Base-by-base conservation (phyloP, 2,888 invertebrate species). In the Smittia sp. region DNA sequence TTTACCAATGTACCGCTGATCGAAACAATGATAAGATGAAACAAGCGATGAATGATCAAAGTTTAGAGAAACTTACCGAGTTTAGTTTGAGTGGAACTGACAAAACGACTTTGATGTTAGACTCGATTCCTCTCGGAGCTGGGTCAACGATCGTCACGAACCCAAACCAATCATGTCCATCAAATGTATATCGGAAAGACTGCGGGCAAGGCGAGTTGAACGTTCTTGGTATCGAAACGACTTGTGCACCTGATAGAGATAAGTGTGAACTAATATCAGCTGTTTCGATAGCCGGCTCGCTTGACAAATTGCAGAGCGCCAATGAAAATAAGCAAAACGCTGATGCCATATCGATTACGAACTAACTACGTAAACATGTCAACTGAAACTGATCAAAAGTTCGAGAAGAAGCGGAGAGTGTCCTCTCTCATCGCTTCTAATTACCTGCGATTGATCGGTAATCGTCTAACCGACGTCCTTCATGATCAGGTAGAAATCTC, bases 1-100 rank as follows among this genome's bases (percentile, higher is more conserved):
- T 11, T 72, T 39, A n/a, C 72, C 72, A 20, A 39, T 15, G 24
- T 62, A 72, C n/a, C n/a, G 24, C 15, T 62, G 58, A 38, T 7
- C 24, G 27, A 24, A 65, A 27, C 1, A 65, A 13, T 24, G 25
- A 27, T 65, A n/a, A 46, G 11, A 46, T 46, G 11, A n/a, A 15
- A 46, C 11, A 9, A 38, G 11, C 38, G 11, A 38, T n/a, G 6
- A 13, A n/a, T 6, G 3, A n/a, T 46, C 2, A 46, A 46, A 46
- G 3, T 15, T 15, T 9, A 32, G n/a, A n/a, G 3, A 3, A 32
- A 32, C 58, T 58, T 58, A 58, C 58, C 3, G 58, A 58, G 2
- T 13, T 58, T 1, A 58, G 22, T 7, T 58, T 7, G 22, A 58
- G 2, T 4, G 13, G 13, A 22, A 58, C n/a, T 58, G 58, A 58